Evolutionary conservation across 2,888 invertebrate species (phyloP), one percentile per base, ranked within the genome.

Genomic region (Eristalis arbustorum): DNA sequence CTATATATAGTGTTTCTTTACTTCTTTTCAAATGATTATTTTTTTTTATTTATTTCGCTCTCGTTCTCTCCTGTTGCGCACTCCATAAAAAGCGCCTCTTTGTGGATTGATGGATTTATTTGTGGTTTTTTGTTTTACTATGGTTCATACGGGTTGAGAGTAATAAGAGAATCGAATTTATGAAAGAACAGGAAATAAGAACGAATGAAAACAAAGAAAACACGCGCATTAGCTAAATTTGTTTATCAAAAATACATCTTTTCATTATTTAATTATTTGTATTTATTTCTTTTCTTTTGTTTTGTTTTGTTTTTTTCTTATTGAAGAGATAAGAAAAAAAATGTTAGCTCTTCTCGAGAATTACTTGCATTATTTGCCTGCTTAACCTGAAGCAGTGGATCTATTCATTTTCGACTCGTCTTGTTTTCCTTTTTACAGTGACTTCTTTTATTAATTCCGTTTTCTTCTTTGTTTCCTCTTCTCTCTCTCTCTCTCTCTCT

Each of bases 221-320:
- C 72, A 80, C 84, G 78, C 84, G 73, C 76, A 84, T 88, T 88
- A 88, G 84, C 88, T 84, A 88, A 88, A 88, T 88, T 88, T 84
- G 71, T 84, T 88, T 88, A 88, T 88, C 88, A 88, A 88, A 88
- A 88, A 88, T 88, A 88, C 88, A 88, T 88, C 72, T 84, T 78
- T 84, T 80, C 67, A 79, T 76, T 49, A 75, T 69, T 78, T 18
- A 71, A 59, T 74, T 37, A 18, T 49, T 74, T 37, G 8, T 37
- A 18, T 49, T 74, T 37, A 2, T 49, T 49, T 14, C 6, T 18
- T 5, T 49, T 49, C 69, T 61, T 73, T 69, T 73, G 67, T 66
- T 40, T 62, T n/a, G n/a, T 23, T 40, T 31, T 10, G 3, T 25
- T 25, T 25, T 11, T n/a, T 71, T 56, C 40, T 37, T 59, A 28